Percentiles rank a stretch among this genome's conserved stretches.
Evolutionary conservation across 2,888 invertebrate species (phyloP).

Genomic region (Apoda limacodes): DNA sequence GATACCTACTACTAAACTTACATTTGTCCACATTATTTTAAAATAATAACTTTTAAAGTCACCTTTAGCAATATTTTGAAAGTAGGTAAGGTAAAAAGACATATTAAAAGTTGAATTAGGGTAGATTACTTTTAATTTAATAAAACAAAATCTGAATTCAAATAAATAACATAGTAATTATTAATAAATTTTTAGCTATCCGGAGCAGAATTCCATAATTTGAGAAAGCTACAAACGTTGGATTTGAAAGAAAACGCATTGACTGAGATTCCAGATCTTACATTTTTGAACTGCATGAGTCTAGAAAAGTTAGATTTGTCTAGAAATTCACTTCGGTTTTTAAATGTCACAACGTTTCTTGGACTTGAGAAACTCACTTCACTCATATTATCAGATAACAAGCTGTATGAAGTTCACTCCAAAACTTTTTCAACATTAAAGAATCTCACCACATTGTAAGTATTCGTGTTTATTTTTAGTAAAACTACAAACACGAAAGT

Average conservation of each 20-base stretch:
- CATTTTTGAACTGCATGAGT: constrained; percentile 66
- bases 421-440: constrained; percentile 73
- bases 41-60: no score
- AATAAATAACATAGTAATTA: neutral
- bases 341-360: constrained; percentile 71
- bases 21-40: no score
- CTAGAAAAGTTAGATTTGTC: constrained; percentile 77
- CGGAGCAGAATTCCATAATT: constrained; percentile 64
- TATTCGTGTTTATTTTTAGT: constrained; percentile 67
- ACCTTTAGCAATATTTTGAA: no score
- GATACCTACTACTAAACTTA: no score
- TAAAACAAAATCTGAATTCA: no score
- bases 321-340: constrained; percentile 74
- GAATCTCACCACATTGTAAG: constrained; percentile 79
- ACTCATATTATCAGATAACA: constrained; percentile 78
- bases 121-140: no score
- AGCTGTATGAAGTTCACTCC: constrained; percentile 72
- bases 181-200: constrained; percentile 53
- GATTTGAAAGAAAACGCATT: constrained; percentile 78
- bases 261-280: constrained; percentile 59
- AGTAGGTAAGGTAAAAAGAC: no score
- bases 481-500: constrained; percentile 85
- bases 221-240: constrained; percentile 70
- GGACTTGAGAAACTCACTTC: constrained; percentile 75
- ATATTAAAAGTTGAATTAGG: no score